Base-by-base conservation (phyloP, 2,113 vertebrate species). In the Silurus glanis region DNA sequence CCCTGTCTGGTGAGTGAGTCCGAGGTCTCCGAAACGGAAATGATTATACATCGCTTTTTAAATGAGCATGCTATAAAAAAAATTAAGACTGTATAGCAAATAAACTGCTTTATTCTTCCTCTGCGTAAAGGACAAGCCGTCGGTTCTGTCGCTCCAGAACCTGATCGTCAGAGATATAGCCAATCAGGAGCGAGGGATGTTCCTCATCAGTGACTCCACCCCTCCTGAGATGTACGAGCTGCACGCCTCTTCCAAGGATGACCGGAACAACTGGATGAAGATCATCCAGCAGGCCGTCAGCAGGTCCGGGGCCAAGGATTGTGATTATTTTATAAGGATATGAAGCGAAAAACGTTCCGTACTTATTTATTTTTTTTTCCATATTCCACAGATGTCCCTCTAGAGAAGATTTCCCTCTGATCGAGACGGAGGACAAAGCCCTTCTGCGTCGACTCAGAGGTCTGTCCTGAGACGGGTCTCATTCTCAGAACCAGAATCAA, bases 131-230 rank as follows among this genome's bases (percentile, higher is more conserved):
- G 97, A 98, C 92, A 99, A 98, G 87, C 96, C 97, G 0, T 93
- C 97, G 0, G 96, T 98, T 66, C 93, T 99, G 13, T 97, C 97
- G 0, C 93, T 99, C 82, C 96, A 95, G 53, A 97, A 97, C 84
- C 93, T 99, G 75, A 97, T 99, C 0, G 97, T 99, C 0, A 91
- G 98, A 69, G 96, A 99, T 87, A 97, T 98, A n/a, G 98, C 98
- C 92, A 99, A 97, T 94, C 97, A 98, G 94, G 97, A 98, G 90
- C 96, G 97, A 88, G 98, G 98, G 16, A 96, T 99, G 96, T 99
- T 99, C 93, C 94, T 99, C 67, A 95, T 99, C 91, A 97, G 96
- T 0, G 94, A 92, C 86, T 94, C 95, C 0, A 90, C 95, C 0
- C 97, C 97, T 0, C 97, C 97, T 0, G 96, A 96, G 92, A 99